These are phyloP conservation scores for Bubo blakistoni DNA, from an alignment of 2,113 vertebrate genomes.

Conservation along the genomic window DNA sequence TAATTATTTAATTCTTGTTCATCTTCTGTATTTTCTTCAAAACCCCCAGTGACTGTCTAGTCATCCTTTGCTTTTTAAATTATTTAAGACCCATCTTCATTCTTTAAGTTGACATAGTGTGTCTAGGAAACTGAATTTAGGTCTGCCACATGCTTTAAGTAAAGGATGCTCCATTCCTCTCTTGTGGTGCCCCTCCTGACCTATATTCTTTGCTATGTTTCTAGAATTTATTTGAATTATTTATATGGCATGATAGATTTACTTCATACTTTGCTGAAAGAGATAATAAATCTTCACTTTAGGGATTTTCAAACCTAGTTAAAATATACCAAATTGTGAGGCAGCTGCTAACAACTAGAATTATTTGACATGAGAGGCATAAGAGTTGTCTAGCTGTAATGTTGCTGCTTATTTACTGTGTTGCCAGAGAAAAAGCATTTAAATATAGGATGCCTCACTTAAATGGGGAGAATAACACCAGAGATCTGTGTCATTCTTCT, in stretches of 20 bases:
- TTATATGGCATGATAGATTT: constrained; percentile 15
- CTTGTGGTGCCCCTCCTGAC: not conserved
- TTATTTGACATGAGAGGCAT: not conserved
- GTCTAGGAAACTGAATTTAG: not conserved
- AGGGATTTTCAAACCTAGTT: constrained; percentile 22
- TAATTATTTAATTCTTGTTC: not conserved
- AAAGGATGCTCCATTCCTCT: not conserved
- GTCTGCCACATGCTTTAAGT: not conserved
- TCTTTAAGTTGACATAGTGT: not conserved
- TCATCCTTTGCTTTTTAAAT: not conserved
- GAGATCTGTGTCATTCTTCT: not conserved
- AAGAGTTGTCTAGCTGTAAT: not conserved
- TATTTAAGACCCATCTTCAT: not conserved
- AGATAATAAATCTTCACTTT: constrained; percentile 10
- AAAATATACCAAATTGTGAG: not conserved
- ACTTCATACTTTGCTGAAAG: not conserved
- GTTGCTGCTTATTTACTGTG: not conserved
- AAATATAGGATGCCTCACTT: not conserved
- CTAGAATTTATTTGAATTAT: constrained; percentile 30
- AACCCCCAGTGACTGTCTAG: not conserved
- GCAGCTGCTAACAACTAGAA: not conserved
- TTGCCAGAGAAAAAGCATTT: not conserved
- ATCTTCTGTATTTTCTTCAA: not conserved
- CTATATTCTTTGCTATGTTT: not conserved
- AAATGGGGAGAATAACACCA: not conserved